Conservation (phyloP, 1,140 invertebrate genomes). For the Caligus rogercresseyi region DNA sequence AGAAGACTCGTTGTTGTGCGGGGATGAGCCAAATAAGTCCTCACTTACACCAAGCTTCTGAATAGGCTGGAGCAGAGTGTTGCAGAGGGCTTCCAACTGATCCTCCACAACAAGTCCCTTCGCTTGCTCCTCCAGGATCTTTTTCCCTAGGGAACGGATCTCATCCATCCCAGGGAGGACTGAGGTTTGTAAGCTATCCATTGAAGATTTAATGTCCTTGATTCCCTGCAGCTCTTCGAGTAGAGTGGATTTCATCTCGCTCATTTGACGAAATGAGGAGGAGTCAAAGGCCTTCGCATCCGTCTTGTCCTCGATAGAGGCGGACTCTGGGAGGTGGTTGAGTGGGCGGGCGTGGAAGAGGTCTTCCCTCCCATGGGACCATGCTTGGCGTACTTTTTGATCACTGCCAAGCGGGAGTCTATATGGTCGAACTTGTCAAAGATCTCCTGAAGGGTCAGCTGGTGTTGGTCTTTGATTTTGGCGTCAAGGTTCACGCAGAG, state of each 20-base stretch:
- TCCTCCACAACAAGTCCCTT: background rate
- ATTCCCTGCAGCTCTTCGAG: background rate
- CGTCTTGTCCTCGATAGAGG: background rate
- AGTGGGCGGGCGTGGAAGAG: background rate
- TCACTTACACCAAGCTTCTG: background rate
- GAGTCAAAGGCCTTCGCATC: background rate
- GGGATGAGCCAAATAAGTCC: background rate
- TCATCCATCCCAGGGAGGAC: background rate
- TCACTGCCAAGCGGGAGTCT: constrained; percentile 3
- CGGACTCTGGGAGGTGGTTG: background rate
- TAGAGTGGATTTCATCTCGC: background rate
- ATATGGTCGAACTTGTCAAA: constrained; percentile 8
- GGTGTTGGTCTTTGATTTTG: background rate
- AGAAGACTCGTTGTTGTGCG: background rate
- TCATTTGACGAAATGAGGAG: background rate
- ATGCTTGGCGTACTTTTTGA: constrained; percentile 9
- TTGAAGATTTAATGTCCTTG: background rate
- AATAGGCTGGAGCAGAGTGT: background rate
- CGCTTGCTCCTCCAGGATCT: background rate
- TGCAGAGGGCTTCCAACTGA: background rate
- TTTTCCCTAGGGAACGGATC: background rate
- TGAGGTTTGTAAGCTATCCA: background rate
- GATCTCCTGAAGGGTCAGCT: background rate
- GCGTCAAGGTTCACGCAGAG: background rate
- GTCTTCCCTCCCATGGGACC: background rate